Evolutionary conservation across 2,797 vertebrate species (phyloP), one percentile per base, ranked within the genome.

Genomic region (Rallus crepitans): DNA sequence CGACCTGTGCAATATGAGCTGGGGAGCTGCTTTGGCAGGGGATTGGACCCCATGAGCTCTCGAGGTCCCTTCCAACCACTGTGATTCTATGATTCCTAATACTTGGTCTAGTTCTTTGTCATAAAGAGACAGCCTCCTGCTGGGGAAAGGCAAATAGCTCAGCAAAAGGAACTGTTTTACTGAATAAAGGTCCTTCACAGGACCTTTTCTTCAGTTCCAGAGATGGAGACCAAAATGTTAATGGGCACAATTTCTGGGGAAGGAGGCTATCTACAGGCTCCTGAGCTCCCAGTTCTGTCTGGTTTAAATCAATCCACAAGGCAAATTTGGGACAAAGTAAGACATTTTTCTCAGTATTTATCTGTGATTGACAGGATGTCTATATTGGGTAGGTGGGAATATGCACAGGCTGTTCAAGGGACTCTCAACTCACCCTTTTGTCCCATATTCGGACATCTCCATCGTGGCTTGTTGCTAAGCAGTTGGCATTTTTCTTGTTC

Each of bases 391-490:
- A 70, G 10, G 39, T 40, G 31, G 31, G 6, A 79, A 79, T 52
- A 82, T 2, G 14, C 47, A 82, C 5, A 52, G 11, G 45, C 30
- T 37, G 31, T 24, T 84, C 52, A 69, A 50, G 50, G 35, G 6
- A 6, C 14, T 23, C 31, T 20, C 31, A 78, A 91, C 99, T 99
- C 94, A 99, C 99, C 98, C 99, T 98, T 97, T 99, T 99, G 91
- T 99, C 99, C 99, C 99, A 99, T 94, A 99, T 99, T 77, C 99
- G 98, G 9, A 99, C 99, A 65, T 99, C 99, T 25, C 99, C 99
- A 2, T 99, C 99, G 0, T 99, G 99, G 95, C 99, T 99, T 69
- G 99, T 99, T 4, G 99, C 99, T 61, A 99, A 98, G 96, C 99
- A 99, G 86, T 99, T 97, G 75, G 98, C 97, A 63, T 99, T 99